Evolutionary conservation across 2,113 vertebrate species (phyloP), one percentile per base, ranked within the genome.

Genomic region (Nanorana parkeri): DNA sequence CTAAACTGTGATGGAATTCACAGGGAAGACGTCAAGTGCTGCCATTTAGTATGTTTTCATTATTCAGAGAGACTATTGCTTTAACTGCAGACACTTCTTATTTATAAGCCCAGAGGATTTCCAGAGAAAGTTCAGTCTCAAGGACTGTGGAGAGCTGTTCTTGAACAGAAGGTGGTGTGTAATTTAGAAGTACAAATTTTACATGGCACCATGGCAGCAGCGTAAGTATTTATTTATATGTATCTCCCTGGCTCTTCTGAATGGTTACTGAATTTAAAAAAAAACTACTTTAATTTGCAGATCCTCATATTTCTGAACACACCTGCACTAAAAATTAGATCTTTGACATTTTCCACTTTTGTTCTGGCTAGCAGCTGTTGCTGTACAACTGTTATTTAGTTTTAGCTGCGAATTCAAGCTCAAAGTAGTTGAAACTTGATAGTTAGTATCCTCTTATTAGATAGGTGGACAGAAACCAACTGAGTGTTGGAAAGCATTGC

Each of bases 81-180:
- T 72, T 65, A 41, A 52, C 61, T 67, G 71, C 80, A 67, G 51
- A 68, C 72, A 76, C n/a, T 83, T 76, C 72, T 83, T 83, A 68
- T 83, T 76, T 83, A 83, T 83, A 83, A 83, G 56, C 80, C 80
- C 80, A 68, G 51, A 83, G 80, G 80, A 83, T 76, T 83, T 83
- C 54, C 71, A 83, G 67, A 83, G 64, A 83, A 83, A 83, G 80
- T 83, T 83, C 80, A 83, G 63, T 67, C 54, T 83, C 80, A 83
- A 83, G 80, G 80, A 83, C 80, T 83, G 54, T 83, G 64, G 71
- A 83, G 80, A n/a, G 56, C 69, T 75, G 61, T 67, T 63, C 80
- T 72, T 58, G 80, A 83, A 68, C 80, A 83, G 80, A 83, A 56
- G 72, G 80, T 64, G 60, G 41, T 52, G 64, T 83, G 71, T 83